Evolutionary conservation across 2,113 vertebrate genomes (phyloP).

Genomic region (Dermatemys mawii): DNA sequence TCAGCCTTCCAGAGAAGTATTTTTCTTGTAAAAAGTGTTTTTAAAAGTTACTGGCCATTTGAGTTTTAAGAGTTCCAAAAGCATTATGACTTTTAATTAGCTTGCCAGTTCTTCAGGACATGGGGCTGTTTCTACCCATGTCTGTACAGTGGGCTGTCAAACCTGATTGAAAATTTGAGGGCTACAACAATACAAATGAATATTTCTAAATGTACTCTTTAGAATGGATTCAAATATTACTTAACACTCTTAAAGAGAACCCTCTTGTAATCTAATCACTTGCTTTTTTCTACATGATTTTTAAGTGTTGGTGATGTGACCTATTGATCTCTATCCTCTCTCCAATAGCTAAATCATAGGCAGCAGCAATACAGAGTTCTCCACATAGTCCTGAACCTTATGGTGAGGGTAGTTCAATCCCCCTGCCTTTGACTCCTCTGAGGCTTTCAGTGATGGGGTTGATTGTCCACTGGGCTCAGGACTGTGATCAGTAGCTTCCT

Average conservation of each 20-base stretch:
- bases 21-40: background rate
- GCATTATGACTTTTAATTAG: background rate
- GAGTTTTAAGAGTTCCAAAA: background rate
- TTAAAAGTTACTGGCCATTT: background rate
- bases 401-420: background rate
- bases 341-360: background rate
- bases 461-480: background rate
- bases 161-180: background rate
- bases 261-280: background rate
- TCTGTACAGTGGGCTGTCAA: background rate
- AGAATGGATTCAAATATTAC: background rate
- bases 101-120: background rate
- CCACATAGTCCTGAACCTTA: fast-evolving
- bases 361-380: background rate
- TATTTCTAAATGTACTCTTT: background rate
- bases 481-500: background rate
- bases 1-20: background rate
- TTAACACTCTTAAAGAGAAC: background rate
- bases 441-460: background rate
- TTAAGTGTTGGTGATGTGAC: background rate
- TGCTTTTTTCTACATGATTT: background rate
- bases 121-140: background rate
- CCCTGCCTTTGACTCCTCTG: background rate
- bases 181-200: background rate
- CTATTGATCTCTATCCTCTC: background rate